These are phyloP conservation scores for Greenwoodochromis staneri DNA, from an alignment of 2,113 vertebrate species.

Conservation along the genomic window DNA sequence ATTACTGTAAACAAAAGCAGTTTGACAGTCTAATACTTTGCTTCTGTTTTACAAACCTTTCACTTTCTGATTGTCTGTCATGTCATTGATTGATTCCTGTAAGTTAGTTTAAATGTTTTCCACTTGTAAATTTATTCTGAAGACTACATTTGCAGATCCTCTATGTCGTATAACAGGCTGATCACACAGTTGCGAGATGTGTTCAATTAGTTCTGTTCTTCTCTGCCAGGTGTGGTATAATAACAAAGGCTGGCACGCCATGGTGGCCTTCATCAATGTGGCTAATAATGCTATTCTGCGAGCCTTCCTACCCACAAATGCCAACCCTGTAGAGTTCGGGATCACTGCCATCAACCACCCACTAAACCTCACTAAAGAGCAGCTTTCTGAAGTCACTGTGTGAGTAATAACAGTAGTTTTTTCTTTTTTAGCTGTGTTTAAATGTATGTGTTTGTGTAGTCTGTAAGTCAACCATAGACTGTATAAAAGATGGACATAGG, in stretches of 20 bases:
- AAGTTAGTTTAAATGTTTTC: neutral
- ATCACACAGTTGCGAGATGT: neutral
- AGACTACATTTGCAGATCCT: neutral
- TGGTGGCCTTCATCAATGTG: constrained; percentile 91
- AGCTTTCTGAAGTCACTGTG: constrained; percentile 97
- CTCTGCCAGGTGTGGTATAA: constrained; percentile 91
- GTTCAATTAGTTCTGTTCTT: neutral
- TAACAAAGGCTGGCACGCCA: constrained; percentile 97
- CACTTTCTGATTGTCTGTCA: neutral
- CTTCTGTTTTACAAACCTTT: neutral
- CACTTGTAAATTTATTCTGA: neutral
- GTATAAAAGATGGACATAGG: neutral
- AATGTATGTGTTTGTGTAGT: neutral
- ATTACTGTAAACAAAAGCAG: neutral
- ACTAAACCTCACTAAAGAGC: constrained; percentile 95
- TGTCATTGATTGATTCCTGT: neutral
- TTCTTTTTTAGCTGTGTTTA: neutral
- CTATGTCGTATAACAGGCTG: neutral
- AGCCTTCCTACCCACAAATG: constrained; percentile 71
- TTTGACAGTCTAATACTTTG: neutral
- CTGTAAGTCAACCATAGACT: neutral
- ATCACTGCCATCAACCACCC: constrained; percentile 91
- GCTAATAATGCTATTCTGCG: constrained; percentile 91
- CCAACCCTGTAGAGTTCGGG: constrained; percentile 77
- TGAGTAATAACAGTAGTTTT: constrained; percentile 60